phyloP scores from a whole-genome alignment of 64 coral and sea anemone genomes.

The Montipora sp. region DNA sequence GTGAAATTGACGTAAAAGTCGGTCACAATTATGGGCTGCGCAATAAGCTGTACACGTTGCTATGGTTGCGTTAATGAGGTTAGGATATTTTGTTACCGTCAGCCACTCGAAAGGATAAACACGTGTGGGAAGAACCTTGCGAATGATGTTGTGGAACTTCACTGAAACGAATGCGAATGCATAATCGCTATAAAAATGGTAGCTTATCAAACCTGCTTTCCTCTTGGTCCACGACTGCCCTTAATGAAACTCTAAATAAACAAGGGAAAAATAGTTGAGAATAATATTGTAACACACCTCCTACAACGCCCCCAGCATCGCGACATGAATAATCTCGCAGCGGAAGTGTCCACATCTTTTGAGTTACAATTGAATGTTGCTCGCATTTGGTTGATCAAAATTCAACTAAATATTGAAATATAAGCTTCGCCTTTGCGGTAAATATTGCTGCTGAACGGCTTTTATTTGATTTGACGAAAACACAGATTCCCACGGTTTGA shows the following conservation, averaged over 20 bases:
- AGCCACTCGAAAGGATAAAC: not conserved
- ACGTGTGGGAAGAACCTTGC: not conserved
- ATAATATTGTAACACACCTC: not conserved
- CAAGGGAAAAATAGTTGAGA: not conserved
- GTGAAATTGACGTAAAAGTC: not conserved
- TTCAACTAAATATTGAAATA: not conserved
- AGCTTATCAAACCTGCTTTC: constrained; percentile 14
- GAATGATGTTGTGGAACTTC: not conserved
- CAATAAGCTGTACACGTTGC: not conserved
- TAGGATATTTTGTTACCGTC: not conserved
- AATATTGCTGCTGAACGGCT: not conserved
- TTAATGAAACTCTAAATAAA: not conserved
- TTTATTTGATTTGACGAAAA: not conserved
- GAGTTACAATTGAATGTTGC: no score
- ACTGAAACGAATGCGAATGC: not conserved
- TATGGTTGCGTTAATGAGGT: constrained; percentile 16
- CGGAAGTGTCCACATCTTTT: not conserved
- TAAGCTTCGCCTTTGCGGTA: not conserved
- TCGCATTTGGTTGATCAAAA: not conserved
- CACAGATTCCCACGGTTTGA: no score
- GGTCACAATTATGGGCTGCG: not conserved
- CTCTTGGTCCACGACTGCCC: constrained; percentile 54
- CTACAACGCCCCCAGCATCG: not conserved
- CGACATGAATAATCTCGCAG: not conserved
- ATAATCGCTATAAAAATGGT: not conserved